Conservation (phyloP, 1,140 invertebrate genomes). For the Drosophila sproati region DNA sequence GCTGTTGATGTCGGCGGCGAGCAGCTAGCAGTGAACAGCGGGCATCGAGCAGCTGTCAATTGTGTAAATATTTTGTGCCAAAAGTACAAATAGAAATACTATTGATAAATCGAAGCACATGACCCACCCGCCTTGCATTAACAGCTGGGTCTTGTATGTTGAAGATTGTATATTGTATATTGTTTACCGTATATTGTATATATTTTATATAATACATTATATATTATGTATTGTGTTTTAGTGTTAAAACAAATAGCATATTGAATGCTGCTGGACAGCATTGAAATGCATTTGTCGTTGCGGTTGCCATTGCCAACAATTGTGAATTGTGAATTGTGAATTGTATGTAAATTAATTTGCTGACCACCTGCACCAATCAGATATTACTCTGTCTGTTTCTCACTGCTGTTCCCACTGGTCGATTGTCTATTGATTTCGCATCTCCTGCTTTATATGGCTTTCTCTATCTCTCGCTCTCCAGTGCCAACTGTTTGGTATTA, state of each 20-base stretch:
- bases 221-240: slow-evolving; percentile 10
- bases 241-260: slow-evolving; percentile 33
- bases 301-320: background rate
- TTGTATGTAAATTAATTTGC: slow-evolving; percentile 25
- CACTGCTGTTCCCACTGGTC: background rate
- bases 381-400: background rate
- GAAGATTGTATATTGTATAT: slow-evolving; percentile 12
- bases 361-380: slow-evolving; percentile 1
- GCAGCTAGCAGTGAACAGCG: background rate
- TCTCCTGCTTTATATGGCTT: background rate
- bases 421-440: slow-evolving; percentile 10
- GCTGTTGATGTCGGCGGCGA: background rate
- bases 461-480: background rate
- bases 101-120: slow-evolving; percentile 48
- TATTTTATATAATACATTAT: slow-evolving; percentile 9
- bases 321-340: slow-evolving; percentile 3
- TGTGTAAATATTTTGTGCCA: slow-evolving; percentile 53
- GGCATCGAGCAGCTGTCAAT: slow-evolving; percentile 44
- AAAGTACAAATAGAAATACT: slow-evolving; percentile 49
- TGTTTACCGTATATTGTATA: slow-evolving; percentile 8
- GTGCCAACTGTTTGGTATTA: background rate
- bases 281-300: background rate
- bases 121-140: slow-evolving; percentile 41
- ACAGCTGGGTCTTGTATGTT: slow-evolving; percentile 36
- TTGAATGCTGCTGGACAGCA: background rate